Base-by-base conservation (phyloP, 2,888 invertebrate genomes). In the Mesopsocus fuscifrons region DNA sequence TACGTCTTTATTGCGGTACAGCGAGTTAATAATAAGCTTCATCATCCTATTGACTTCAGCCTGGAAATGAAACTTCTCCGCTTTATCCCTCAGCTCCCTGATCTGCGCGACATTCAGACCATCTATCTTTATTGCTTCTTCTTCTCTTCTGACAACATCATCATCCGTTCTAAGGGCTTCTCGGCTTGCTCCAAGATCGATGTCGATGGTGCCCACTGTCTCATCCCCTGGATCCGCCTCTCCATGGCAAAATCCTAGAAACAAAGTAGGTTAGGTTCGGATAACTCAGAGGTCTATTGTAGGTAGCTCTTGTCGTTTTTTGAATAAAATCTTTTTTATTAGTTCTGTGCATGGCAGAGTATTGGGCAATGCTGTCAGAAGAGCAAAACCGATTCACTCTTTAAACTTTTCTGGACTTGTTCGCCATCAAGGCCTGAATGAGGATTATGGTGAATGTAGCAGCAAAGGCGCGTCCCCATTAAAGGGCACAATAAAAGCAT, bases 11-110 rank as follows among this genome's bases (percentile, higher is more conserved):
- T 99, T 98, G 54, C 92, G 76, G 65, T 98, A 98, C 6, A 98
- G 69, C 6, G 98, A 98, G 67, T 99, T 99, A 60, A 99, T 99
- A 63, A 98, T 98, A 46, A 98, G 74, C 64, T 98, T 99, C 98
- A 98, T 99, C 94, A 99, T 95, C 45, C 97, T 82, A 66, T 94
- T 94, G 33, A 99, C 98, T 67, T 98, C 98, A 1, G 98, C 94
- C 67, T 98, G 89, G 69, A 95, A 97, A 20, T 76, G 72, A 58
- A 75, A 82, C 59, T 83, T 88, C 58, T 87, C 82, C 1, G 94
- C 78, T 57, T 79, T 81, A 38, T 88, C 89, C 47, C 85, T 68
- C 34, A 98, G 62, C 65, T 95, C 88, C 53, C 85, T 87, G 59
- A 92, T 68, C 65, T 98, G 89, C 15, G 92, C 83, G 15, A 88